phyloP scores from a whole-genome alignment of 1,140 invertebrate species.

The Drosophila eugracilis region DNA sequence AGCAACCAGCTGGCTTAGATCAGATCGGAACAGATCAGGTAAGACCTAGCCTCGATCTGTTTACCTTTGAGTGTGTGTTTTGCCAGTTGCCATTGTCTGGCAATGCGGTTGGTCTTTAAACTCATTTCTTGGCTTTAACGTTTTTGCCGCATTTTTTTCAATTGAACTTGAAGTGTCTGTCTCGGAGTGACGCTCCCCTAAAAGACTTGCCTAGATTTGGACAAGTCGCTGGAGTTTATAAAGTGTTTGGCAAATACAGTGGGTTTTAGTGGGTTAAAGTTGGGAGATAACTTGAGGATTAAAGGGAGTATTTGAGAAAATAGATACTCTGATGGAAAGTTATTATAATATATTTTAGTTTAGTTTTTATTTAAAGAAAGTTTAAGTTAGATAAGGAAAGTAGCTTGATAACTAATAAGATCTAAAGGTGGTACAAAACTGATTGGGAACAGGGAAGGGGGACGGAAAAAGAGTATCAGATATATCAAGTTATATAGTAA shows the following conservation, averaged over 20 bases:
- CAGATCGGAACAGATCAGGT: slow-evolving; percentile 8
- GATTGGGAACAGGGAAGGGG: no score
- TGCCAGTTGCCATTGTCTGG: slow-evolving; percentile 68
- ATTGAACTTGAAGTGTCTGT: slow-evolving; percentile 79
- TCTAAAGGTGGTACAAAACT: no score
- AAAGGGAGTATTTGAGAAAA: no score
- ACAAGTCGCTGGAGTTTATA: slow-evolving; percentile 22
- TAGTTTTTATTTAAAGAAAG: no score
- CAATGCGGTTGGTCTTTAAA: slow-evolving; percentile 71
- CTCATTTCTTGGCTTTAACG: slow-evolving; percentile 44
- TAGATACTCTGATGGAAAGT: no score
- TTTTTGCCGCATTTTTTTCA: slow-evolving; percentile 68
- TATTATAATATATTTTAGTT: no score
- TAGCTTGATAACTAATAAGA: no score
- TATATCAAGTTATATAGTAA: no score
- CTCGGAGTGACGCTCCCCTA: slow-evolving; percentile 30
- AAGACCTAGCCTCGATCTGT: slow-evolving; percentile 51
- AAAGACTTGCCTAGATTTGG: slow-evolving; percentile 47
- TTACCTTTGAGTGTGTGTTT: slow-evolving; percentile 22
- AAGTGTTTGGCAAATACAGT: slow-evolving; percentile 26
- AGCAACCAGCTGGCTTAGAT: slow-evolving; percentile 53
- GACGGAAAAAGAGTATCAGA: no score
- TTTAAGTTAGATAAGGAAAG: no score
- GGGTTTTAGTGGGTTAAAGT: neutral
- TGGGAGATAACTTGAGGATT: neutral